Conservation (phyloP, 2,888 invertebrate species). For the Leptinotarsa juncta region DNA sequence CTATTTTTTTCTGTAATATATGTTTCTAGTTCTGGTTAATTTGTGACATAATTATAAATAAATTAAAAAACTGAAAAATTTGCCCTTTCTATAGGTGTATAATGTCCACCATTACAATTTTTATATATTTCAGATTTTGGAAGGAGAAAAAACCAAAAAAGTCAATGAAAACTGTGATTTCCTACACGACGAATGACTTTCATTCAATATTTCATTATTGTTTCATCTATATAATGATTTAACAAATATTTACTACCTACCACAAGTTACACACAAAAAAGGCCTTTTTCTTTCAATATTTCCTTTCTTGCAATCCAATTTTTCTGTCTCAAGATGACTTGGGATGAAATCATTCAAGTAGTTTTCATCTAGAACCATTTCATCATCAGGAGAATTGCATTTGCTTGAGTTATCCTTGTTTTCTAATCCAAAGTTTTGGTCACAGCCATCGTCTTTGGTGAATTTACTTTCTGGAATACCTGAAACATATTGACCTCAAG, state of each 20-base stretch:
- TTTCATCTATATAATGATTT: neutral
- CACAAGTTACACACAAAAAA: conserved; percentile 57
- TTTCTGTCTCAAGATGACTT: neutral
- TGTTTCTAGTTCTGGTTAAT: no score
- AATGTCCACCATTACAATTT: no score
- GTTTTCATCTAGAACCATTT: neutral
- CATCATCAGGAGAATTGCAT: neutral
- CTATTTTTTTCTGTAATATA: no score
- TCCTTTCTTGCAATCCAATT: conserved; percentile 46
- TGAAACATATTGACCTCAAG: neutral
- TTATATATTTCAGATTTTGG: no score
- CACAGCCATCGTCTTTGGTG: neutral
- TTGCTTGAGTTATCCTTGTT: neutral
- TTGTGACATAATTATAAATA: no score
- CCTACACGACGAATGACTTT: no score
- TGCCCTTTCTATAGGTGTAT: no score
- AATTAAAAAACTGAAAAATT: no score
- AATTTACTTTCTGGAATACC: neutral
- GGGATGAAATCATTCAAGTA: neutral
- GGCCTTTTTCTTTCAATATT: conserved; percentile 53
- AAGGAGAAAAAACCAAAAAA: no score
- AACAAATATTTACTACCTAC: conserved; percentile 42
- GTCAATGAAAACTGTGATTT: no score
- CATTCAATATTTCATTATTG: no score
- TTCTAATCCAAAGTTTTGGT: neutral